Evolutionary conservation across 2,888 invertebrate species (phyloP), one percentile per base, ranked within the genome.

Genomic region (Odontocolon sp.): DNA sequence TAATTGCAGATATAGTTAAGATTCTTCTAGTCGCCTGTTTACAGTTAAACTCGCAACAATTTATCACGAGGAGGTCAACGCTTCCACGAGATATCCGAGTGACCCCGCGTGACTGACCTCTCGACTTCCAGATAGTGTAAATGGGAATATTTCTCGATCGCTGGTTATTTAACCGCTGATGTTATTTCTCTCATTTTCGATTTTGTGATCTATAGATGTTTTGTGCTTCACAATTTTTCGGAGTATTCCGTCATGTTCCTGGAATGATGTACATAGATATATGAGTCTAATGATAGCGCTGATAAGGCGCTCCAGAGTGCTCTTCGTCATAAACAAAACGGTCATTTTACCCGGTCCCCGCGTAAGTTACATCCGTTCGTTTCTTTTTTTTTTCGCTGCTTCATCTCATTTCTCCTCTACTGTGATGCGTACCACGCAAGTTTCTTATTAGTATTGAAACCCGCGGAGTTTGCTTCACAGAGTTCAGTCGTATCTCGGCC

Each of bases 51-150:
- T 33, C 16, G 47, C 4, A 14, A 45, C 5, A 38, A 11, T 6
- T 67, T 67, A 70, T 75, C 75, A 14, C 33, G 47, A n/a, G 36
- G 52, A 70, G 70, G 75, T 70, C 70, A 64, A 70, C 66, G 75
- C 42, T 70, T 40, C 40, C 31, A 23, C 57, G 66, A 63, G 74
- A 70, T 75, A 70, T 36, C 64, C 57, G 40, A 75, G 26, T 69
- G 69, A 69, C 75, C 69, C 45, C 8, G 28, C 23, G n/a, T 54
- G 66, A 66, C 66, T 56, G 54, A 56, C 40, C 54, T 42, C 64
- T 64, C 28, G 56, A 56, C 50, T 64, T 36, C 11, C 26, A 64
- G 57, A 75, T 70, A 50, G 59, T 3, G 11, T 8, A 14, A 8
- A 16, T n/a, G 6, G 21, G 18, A 31, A 47, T 9, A 6, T 47